Evolutionary conservation across 2,113 vertebrate species (phyloP), one percentile per base, ranked within the genome.

Genomic region (Nanger granti): DNA sequence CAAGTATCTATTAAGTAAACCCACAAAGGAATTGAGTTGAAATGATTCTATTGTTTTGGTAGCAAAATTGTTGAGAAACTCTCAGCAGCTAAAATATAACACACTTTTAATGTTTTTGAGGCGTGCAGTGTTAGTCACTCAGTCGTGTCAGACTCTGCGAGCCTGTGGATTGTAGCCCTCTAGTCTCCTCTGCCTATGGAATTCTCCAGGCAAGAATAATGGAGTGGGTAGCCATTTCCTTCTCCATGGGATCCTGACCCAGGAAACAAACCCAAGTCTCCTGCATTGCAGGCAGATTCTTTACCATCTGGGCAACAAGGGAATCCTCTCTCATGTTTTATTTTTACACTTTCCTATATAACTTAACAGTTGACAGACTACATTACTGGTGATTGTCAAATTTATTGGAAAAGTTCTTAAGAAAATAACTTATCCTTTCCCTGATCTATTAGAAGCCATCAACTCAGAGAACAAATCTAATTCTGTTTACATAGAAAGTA

Each of bases 1-100:
- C 28, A 59, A 82, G 82, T 34, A 8, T 52, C 29, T 80, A 8
- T 59, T 57, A 60, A 93, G 60, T 44, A 79, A 91, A 44, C 59
- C 54, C 13, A 29, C 66, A 66, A 47, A n/a, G 41, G 26, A 60
- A 76, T 37, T 95, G 10, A 31, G 22, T 37, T 60, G 55, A 94
- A 91, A 84, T 69, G 37, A 91, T 49, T 93, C 41, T 55, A 24
- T 62, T 83, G 18, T 57, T 96, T 93, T 76, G 34, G 24, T n/a
- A 54, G 11, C 9, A 41, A 44, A 91, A 92, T 76, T 93, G 80
- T 44, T 13, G 31, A 59, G 94, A 93, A 49, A n/a, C 2, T 20
- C 64, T 49, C 60, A 55, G 49, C 24, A 80, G 47, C 13, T 54
- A 37, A 34, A 91, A 83, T 59, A 47, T 83, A 90, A 49, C 34